Percentiles rank a stretch among this genome's conserved stretches.
phyloP scores from a whole-genome alignment of 2,888 invertebrate species.

The Eilema griseolum region DNA sequence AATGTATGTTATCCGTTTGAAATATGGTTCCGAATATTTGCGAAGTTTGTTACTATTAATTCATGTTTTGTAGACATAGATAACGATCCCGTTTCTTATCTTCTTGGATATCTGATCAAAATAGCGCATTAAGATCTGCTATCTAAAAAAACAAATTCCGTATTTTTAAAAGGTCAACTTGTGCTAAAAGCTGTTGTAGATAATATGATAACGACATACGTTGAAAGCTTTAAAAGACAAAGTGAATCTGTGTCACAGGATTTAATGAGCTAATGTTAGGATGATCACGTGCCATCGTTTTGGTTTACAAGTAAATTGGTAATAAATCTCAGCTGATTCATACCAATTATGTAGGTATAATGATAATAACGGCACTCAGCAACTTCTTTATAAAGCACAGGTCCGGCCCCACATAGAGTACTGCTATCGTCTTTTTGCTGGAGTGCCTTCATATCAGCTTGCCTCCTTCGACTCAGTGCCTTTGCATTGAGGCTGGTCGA shows the following conservation, averaged over 20 bases:
- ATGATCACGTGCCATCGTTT: conserved; percentile 7
- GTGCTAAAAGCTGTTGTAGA: background rate
- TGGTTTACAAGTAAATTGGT: too few species aligned
- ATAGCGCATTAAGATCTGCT: background rate
- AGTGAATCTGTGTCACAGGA: conserved; percentile 55
- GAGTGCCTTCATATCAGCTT: too few species aligned
- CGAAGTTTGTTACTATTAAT: too few species aligned
- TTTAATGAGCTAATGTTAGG: conserved; percentile 31
- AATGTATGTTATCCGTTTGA: background rate
- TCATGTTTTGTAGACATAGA: background rate
- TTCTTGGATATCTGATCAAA: conserved; percentile 1
- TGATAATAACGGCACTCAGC: too few species aligned
- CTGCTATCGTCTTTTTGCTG: too few species aligned
- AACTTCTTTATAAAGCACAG: too few species aligned
- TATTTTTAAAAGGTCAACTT: background rate
- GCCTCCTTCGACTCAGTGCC: too few species aligned
- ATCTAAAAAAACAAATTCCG: background rate
- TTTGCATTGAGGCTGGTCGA: too few species aligned
- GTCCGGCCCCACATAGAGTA: too few species aligned
- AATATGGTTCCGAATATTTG: too few species aligned
- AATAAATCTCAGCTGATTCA: too few species aligned
- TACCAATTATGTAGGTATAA: too few species aligned
- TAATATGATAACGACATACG: background rate
- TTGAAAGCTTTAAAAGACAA: conserved; percentile 29
- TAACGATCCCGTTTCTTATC: conserved; percentile 2